These are phyloP conservation scores for Cosmia pyralina DNA, from an alignment of 2,888 invertebrate species.

Conservation along the genomic window DNA sequence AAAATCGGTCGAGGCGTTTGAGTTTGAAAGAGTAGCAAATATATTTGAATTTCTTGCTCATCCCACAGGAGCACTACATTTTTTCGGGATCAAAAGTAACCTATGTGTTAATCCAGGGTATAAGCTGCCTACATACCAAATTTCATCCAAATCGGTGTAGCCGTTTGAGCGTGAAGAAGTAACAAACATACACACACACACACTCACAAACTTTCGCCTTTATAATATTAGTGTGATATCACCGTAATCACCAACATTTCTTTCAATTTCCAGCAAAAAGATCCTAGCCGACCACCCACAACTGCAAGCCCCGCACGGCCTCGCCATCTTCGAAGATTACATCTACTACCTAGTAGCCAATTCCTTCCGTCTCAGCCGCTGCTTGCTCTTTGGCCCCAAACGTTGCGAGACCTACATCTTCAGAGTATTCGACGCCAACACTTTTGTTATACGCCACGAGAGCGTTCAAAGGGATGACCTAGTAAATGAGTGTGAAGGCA, in stretches of 20 bases:
- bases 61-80: too few relatives aligned
- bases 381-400: slow-evolving; percentile 88
- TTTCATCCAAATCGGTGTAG: too few relatives aligned
- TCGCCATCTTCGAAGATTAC: slow-evolving; percentile 94
- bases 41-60: too few relatives aligned
- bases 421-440: slow-evolving; percentile 77
- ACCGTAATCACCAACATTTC: neutral
- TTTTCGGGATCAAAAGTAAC: too few relatives aligned
- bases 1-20: too few relatives aligned
- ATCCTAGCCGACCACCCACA: slow-evolving; percentile 84
- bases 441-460: slow-evolving; percentile 77
- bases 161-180: too few relatives aligned
- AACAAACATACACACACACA: too few relatives aligned
- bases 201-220: too few relatives aligned
- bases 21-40: too few relatives aligned
- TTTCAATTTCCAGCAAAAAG: slow-evolving; percentile 72
- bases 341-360: slow-evolving; percentile 92
- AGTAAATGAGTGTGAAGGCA: slow-evolving; percentile 84
- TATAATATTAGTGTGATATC: too few relatives aligned
- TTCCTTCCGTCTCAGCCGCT: slow-evolving; percentile 90
- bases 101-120: too few relatives aligned
- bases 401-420: slow-evolving; percentile 86
- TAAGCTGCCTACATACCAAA: too few relatives aligned
- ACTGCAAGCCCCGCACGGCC: slow-evolving; percentile 90
- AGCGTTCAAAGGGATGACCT: slow-evolving; percentile 77